Percentiles rank a stretch among this genome's conserved stretches.
Evolutionary conservation across 2,113 vertebrate genomes (phyloP).

Genomic region (Thamnophis sirtalis): DNA sequence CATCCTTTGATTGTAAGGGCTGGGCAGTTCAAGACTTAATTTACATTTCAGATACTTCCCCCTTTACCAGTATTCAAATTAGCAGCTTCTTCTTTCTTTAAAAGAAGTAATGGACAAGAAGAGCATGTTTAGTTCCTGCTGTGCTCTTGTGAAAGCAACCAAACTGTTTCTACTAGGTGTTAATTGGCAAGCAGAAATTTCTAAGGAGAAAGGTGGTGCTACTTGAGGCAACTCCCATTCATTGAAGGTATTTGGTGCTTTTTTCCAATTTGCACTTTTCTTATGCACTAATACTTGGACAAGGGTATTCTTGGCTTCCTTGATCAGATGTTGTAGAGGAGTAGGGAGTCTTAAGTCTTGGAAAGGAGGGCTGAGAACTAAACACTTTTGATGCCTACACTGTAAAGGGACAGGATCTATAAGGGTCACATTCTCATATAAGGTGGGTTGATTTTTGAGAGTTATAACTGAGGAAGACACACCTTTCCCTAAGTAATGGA

Average conservation of each 20-base stretch:
- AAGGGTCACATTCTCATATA: background rate
- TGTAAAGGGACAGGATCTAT: background rate
- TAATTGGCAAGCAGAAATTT: background rate
- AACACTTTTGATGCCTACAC: background rate
- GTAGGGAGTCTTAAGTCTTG: background rate
- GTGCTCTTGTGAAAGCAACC: background rate
- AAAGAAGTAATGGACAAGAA: conserved; percentile 33
- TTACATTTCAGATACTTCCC: background rate
- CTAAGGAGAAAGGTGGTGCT: too few species aligned
- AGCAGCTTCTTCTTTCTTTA: background rate
- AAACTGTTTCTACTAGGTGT: background rate
- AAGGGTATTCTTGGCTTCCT: background rate
- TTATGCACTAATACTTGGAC: background rate
- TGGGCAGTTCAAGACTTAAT: background rate
- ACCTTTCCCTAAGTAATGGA: too few species aligned
- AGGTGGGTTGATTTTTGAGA: background rate
- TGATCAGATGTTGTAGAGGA: accelerated
- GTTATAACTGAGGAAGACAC: background rate
- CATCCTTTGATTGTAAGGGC: background rate
- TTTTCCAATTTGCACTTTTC: background rate
- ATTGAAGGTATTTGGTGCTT: too few species aligned
- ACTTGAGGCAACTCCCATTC: background rate
- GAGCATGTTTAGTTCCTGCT: conserved; percentile 20
- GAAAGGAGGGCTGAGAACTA: accelerated
- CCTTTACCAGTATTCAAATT: background rate